phyloP scores from a whole-genome alignment of 1,140 invertebrate species.

The Pogonomyrmex californicus region DNA sequence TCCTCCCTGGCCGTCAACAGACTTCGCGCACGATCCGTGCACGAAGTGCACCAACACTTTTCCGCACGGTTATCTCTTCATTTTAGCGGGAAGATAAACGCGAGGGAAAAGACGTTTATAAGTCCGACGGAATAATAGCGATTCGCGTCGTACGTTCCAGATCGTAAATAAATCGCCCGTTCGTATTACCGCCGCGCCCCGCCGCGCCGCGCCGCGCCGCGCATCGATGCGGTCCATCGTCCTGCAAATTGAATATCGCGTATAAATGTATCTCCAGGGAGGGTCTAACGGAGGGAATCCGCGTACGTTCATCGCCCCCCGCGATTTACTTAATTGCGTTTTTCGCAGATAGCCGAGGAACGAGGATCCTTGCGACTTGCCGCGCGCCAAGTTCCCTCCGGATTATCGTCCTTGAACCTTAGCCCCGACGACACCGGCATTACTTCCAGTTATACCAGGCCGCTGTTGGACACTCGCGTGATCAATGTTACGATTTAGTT shows the following conservation, averaged over 20 bases:
- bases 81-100: slow-evolving; percentile 66
- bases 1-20: slow-evolving; percentile 29
- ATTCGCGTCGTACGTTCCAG: slow-evolving; percentile 27
- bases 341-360: background rate
- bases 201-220: background rate
- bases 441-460: background rate
- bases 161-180: slow-evolving; percentile 72
- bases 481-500: slow-evolving; percentile 32
- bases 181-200: slow-evolving; percentile 39
- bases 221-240: background rate
- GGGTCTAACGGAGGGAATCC: background rate
- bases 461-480: background rate
- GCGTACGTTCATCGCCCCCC: background rate
- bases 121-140: slow-evolving; percentile 65
- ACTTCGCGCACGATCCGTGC: slow-evolving; percentile 40
- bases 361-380: slow-evolving; percentile 1
- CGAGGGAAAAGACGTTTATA: slow-evolving; percentile 68
- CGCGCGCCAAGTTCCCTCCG: slow-evolving; percentile 40
- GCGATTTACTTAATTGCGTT: slow-evolving; percentile 24
- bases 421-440: slow-evolving; percentile 22
- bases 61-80: slow-evolving; percentile 45
- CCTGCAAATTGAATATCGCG: slow-evolving; percentile 65
- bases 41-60: slow-evolving; percentile 54
- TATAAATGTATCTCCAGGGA: slow-evolving; percentile 44
- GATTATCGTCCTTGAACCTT: slow-evolving; percentile 72